Evolutionary conservation across 2,113 vertebrate genomes (phyloP), one percentile per base, ranked within the genome.

Genomic region (Proteles cristata): DNA sequence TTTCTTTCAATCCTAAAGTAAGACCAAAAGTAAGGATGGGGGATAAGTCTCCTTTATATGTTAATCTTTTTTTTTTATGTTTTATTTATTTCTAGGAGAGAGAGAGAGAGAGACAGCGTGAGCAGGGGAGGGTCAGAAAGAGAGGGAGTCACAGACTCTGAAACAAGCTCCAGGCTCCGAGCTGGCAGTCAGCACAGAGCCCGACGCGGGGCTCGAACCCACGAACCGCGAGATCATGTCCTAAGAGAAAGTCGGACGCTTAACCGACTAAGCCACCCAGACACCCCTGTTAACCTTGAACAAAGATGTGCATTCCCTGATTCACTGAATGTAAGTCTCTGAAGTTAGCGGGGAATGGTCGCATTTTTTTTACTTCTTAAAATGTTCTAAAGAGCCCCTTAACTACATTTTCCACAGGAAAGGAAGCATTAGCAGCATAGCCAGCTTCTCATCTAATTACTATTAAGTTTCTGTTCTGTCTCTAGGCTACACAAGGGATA

Each of bases 361-460:
- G 66, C 86, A 87, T 6, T 80, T 48, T 48, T 82, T 94, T 73
- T 48, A 85, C 88, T 95, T 77, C 26, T 92, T 82, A 85, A 76
- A 94, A 66, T 76, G 9, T 81, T 65, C 45, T 77, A 65, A 76
- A 1, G 43, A 4, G 2, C 16, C 16, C 12, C 87, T 65, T 83
- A 35, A 92, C 48, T 69, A 74, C 9, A 73, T 25, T 87, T 82
- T 83, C 58, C 35, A n/a, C 5, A 73, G 35, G 12, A 92, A 93
- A 83, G 61, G 8, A 68, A 74, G 25, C 9, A 25, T 87, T 68
- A 45, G 23, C 43, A 93, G 26, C 15, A 91, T 45, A 68, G 28
- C 12, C 31, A 69, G 6, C 45, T 35, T 81, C 5, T 91, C 71
- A 58, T 63, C 26, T 25, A 10, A 23, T 33, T 65, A 48, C 31